Percentiles rank a stretch among this genome's conserved stretches.
Conservation (phyloP, 2,797 vertebrate species). For the Tenualosa ilisha region DNA sequence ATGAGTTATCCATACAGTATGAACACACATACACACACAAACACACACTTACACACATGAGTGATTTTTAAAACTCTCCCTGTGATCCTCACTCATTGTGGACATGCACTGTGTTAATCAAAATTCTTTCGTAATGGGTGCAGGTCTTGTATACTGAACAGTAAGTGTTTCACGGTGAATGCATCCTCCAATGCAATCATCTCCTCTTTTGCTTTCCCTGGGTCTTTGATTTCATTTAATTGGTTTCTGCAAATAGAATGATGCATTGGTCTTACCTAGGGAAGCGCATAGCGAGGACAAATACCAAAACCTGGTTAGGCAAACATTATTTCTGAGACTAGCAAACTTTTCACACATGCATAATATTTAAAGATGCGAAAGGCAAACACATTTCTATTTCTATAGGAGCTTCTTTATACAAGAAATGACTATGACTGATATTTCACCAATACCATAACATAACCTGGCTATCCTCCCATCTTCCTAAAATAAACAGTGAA, state of each 20-base stretch:
- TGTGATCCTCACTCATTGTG: background rate
- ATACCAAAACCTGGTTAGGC: background rate
- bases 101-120: background rate
- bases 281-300: background rate
- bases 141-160: background rate
- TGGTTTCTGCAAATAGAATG: background rate
- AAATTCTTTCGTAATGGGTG: background rate
- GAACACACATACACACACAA: background rate
- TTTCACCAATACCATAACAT: no score
- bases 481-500: no score
- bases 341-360: background rate
- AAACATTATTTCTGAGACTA: background rate
- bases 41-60: background rate
- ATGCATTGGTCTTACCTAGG: background rate
- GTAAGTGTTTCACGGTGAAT: background rate
- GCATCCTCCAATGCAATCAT: background rate
- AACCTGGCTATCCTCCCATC: no score
- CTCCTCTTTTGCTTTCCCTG: background rate
- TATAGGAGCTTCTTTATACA: background rate
- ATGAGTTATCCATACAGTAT: background rate
- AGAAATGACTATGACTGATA: background rate
- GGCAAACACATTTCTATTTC: background rate
- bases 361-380: background rate
- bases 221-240: background rate
- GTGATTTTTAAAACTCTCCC: background rate